Evolutionary conservation across 2,888 invertebrate genomes (phyloP).

Genomic region (Lasioglossum malachurum): DNA sequence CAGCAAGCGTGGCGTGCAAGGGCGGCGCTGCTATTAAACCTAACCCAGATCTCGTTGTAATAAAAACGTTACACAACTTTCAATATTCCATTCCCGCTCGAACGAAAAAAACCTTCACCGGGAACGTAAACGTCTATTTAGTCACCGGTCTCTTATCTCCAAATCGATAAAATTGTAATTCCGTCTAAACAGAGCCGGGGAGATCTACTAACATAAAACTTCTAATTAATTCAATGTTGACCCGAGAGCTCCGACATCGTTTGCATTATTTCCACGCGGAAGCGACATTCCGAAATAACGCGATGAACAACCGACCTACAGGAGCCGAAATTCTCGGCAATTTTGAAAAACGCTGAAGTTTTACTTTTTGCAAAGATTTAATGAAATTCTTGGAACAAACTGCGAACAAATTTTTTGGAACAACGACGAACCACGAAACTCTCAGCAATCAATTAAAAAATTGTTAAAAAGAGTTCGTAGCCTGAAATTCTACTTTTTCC

Average conservation of each 20-base stretch:
- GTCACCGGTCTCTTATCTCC: background rate
- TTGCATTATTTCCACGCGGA: background rate
- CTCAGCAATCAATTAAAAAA: too few relatives aligned
- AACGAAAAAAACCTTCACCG: background rate
- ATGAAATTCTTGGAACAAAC: background rate
- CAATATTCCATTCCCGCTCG: background rate
- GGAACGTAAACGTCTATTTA: background rate
- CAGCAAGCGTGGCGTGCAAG: background rate
- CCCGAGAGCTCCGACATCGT: background rate
- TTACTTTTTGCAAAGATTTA: background rate
- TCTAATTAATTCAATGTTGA: slow-evolving; percentile 1
- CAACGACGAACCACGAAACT: too few relatives aligned
- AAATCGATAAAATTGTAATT: background rate
- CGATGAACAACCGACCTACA: background rate
- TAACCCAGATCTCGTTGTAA: slow-evolving; percentile 13
- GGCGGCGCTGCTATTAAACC: slow-evolving; percentile 13
- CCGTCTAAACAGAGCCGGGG: background rate
- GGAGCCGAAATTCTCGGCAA: background rate
- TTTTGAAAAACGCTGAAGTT: background rate
- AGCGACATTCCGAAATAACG: background rate
- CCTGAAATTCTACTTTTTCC: too few relatives aligned
- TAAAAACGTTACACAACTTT: background rate
- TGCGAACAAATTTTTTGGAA: too few relatives aligned
- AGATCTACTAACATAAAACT: background rate
- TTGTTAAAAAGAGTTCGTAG: too few relatives aligned